Percentiles rank a stretch among this genome's conserved stretches.
Conservation (phyloP, 64 coral and sea anemone species). For the Stylophora pistillata region DNA sequence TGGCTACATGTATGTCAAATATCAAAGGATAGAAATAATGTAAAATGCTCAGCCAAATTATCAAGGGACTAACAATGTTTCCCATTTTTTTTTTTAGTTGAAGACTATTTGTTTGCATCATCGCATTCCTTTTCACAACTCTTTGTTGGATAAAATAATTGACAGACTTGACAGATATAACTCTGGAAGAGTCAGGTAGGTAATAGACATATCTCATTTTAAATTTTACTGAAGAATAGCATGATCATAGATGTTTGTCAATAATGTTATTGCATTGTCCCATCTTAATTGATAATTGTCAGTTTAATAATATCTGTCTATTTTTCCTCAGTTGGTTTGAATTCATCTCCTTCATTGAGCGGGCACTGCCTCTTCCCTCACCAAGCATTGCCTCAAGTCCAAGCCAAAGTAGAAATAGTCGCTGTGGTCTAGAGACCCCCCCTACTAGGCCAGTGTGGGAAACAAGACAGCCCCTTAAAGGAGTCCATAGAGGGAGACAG, state of each 20-base stretch:
- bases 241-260: no score
- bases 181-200: slow-evolving; percentile 77
- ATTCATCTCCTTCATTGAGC: slow-evolving; percentile 77
- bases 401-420: slow-evolving; percentile 27
- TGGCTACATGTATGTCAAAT: no score
- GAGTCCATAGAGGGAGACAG: slow-evolving; percentile 36
- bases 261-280: no score
- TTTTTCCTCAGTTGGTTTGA: slow-evolving; percentile 61
- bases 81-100: slow-evolving; percentile 39
- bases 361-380: slow-evolving; percentile 70
- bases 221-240: no score
- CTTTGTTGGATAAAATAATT: slow-evolving; percentile 80
- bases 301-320: no score
- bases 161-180: slow-evolving; percentile 63
- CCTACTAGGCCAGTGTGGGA: slow-evolving; percentile 79
- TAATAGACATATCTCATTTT: no score
- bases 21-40: no score
- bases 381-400: slow-evolving; percentile 20
- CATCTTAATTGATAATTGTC: not conserved
- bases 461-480: slow-evolving; percentile 66
- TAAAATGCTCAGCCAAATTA: no score
- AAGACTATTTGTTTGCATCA: slow-evolving; percentile 80
- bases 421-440: slow-evolving; percentile 43
- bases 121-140: slow-evolving; percentile 80
- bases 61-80: not conserved